These are phyloP conservation scores for Balearica regulorum DNA, from an alignment of 2,797 vertebrate genomes.

Conservation along the genomic window DNA sequence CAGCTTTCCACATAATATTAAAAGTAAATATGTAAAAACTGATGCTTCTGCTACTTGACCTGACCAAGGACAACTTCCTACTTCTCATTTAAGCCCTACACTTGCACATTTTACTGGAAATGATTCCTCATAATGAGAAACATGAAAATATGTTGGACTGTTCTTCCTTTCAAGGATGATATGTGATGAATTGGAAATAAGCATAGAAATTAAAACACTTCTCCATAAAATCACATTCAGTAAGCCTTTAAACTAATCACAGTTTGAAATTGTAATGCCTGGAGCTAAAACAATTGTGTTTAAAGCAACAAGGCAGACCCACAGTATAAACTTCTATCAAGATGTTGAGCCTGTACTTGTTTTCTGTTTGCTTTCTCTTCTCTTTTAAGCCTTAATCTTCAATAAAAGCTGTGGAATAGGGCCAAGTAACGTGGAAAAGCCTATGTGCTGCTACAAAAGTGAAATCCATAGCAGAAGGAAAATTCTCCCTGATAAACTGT, in stretches of 20 bases:
- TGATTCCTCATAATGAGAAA: not conserved
- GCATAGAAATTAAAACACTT: conserved; percentile 1
- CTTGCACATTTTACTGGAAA: not conserved
- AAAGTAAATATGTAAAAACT: not conserved
- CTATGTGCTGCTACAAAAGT: not conserved
- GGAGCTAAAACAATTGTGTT: conserved; percentile 25
- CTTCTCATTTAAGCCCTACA: not conserved
- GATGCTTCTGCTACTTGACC: not conserved
- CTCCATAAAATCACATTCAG: not conserved
- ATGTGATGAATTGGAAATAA: not conserved
- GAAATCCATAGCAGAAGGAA: not conserved
- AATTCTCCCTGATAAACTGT: conserved; percentile 2
- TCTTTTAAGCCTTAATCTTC: conserved; percentile 1
- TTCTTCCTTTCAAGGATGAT: not conserved
- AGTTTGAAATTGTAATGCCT: conserved; percentile 19
- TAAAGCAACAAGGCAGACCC: conserved; percentile 5
- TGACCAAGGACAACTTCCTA: not conserved
- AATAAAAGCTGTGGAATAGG: not conserved
- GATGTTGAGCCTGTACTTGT: not conserved
- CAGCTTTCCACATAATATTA: not conserved
- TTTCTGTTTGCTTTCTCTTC: conserved; percentile 3
- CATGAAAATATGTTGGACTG: not conserved
- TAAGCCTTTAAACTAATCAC: conserved; percentile 32
- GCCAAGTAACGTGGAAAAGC: not conserved
- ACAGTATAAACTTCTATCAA: not conserved